Conservation (phyloP, 92 coral and sea anemone genomes). For the Porites divaricata region DNA sequence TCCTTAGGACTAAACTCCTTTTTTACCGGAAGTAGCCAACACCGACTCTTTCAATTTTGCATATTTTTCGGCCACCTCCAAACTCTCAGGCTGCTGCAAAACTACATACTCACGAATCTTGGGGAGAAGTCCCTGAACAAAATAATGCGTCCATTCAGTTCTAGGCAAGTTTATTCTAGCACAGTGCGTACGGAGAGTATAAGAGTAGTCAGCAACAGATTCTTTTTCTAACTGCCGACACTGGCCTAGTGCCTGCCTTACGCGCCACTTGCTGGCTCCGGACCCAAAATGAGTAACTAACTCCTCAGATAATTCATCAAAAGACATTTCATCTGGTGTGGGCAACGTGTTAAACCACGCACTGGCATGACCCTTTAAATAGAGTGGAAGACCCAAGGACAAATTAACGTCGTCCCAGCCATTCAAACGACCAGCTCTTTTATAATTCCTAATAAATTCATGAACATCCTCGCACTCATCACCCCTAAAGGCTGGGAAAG, state of each 20-base stretch:
- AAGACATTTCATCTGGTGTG: not conserved
- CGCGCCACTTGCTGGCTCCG: conserved; percentile 32
- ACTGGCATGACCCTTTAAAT: conserved; percentile 21
- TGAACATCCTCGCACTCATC: conserved; percentile 16
- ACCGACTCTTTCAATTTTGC: conserved; percentile 29
- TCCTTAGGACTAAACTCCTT: not conserved
- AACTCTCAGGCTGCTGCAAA: conserved; percentile 19
- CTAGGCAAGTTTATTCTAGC: conserved; percentile 23
- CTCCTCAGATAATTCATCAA: not conserved
- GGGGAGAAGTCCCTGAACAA: conserved; percentile 19
- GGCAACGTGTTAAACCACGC: conserved; percentile 35
- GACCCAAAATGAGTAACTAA: conserved; percentile 26
- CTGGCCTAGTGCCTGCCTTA: conserved; percentile 23
- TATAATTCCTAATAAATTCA: conserved; percentile 17
- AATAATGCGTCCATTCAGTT: conserved; percentile 27
- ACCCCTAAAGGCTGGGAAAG: conserved; percentile 15
- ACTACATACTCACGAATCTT: conserved; percentile 18
- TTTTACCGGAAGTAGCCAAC: not conserved
- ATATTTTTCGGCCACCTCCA: conserved; percentile 22
- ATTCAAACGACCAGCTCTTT: not conserved
- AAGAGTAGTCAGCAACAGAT: conserved; percentile 10
- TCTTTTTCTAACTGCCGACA: conserved; percentile 25
- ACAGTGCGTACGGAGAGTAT: conserved; percentile 8
- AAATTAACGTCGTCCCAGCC: conserved; percentile 15
- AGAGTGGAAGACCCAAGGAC: not conserved